Conservation (phyloP, 2,888 invertebrate genomes). For the Tenthredo scrophulariae region DNA sequence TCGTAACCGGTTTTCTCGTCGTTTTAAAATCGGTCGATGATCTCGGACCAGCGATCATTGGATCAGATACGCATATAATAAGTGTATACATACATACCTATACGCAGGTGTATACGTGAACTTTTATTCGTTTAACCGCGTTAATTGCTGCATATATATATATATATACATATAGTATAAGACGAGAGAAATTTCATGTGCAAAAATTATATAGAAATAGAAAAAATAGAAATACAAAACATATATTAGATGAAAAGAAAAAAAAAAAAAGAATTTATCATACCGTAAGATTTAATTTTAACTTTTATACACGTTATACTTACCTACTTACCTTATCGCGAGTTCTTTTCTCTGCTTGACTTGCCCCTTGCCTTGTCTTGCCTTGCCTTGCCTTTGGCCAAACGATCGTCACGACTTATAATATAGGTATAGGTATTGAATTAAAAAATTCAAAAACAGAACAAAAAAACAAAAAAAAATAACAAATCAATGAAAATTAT, state of each 20-base stretch:
- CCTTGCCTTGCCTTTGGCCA: background rate
- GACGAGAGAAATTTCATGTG: background rate
- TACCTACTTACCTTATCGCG: conserved; percentile 21
- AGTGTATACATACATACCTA: background rate
- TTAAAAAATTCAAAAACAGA: conserved; percentile 15
- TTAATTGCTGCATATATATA: background rate
- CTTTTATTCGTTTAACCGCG: background rate
- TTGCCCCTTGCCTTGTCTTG: no score
- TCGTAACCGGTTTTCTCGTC: conserved; percentile 38
- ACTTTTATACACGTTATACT: background rate
- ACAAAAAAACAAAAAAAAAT: no score
- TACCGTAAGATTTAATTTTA: background rate
- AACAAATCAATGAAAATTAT: background rate
- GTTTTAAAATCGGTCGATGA: conserved; percentile 50
- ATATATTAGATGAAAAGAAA: background rate
- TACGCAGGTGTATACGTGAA: conserved; percentile 42
- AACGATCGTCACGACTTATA: background rate
- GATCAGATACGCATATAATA: no score
- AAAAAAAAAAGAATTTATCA: background rate
- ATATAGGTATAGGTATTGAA: background rate
- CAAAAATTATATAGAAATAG: background rate
- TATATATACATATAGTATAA: no score
- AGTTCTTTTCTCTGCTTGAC: background rate
- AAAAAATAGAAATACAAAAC: background rate
- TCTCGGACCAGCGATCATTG: conserved; percentile 29